Evolutionary conservation across 1,140 invertebrate genomes (phyloP), one percentile per base, ranked within the genome.

Genomic region (Potamilus streckersoni): DNA sequence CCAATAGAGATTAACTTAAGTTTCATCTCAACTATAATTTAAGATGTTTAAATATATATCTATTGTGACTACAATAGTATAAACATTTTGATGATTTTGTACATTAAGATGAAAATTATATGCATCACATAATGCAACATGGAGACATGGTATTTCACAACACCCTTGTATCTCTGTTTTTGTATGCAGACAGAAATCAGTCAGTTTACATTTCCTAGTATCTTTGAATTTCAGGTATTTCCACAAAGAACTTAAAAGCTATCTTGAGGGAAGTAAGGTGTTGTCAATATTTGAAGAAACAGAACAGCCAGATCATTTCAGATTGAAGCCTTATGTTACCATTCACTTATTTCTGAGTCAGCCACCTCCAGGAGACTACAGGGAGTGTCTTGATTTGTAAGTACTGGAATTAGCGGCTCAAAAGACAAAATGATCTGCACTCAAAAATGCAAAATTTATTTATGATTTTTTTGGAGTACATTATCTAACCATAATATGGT

Each of bases 331-430:
- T 14, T 69, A 80, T 62, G 73, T 88, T 6, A 80, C 74, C 3
- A 64, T 89, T 31, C 86, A 89, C 68, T 78, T 89, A 0, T 89
- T 81, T 75, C 57, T 87, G 2, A 87, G 82, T 61, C 74, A 82
- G 15, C 80, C 84, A 5, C 85, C 83, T 5, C 77, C 70, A 71
- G 86, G 87, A 11, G 87, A 89, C 68, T 87, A 87, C 66, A 77
- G 80, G 19, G 74, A 82, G 6, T 83, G 78, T 69, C 63, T 80
- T 0, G 67, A 72, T 12, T 71, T 68, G 84, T 87, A 77, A 79
- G 83, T 49, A 15, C 20, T 38, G 38, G 38, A 49, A 49, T 49
- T 49, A 49, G 38, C 11, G 38, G 38, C 38, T 49, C 38, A 6
- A 8, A 49, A 49, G 38, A 49, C 38, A 49, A 11, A 8, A 49